These are phyloP conservation scores for Ostrea denselamellosa DNA, from an alignment of 1,140 invertebrate species.

Conservation along the genomic window DNA sequence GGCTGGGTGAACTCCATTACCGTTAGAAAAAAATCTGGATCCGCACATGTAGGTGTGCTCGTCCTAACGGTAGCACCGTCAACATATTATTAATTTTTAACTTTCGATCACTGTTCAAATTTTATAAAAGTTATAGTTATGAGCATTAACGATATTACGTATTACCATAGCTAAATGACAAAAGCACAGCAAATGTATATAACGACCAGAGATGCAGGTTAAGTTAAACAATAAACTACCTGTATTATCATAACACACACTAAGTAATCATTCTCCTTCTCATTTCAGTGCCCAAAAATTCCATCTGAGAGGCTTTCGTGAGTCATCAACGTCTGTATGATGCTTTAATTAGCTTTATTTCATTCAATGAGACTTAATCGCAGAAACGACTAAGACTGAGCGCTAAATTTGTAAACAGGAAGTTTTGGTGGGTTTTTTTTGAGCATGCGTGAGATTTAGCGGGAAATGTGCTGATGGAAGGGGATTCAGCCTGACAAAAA, in stretches of 20 bases:
- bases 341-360: not conserved
- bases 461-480: constrained; percentile 29
- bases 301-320: not conserved
- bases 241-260: not conserved
- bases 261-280: not conserved
- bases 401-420: constrained; percentile 35
- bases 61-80: no score
- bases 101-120: no score
- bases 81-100: no score
- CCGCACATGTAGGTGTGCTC: no score
- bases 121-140: no score
- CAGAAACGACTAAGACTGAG: not conserved
- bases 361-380: not conserved
- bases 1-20: no score
- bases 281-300: not conserved
- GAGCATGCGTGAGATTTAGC: constrained; percentile 33
- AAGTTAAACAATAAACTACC: no score
- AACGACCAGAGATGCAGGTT: no score
- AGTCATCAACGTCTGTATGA: not conserved
- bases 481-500: not conserved
- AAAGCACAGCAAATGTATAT: no score
- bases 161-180: no score
- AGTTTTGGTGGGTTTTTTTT: constrained; percentile 1
- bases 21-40: no score
- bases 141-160: no score